These are phyloP conservation scores for Phalanger gymnotis DNA, from an alignment of 2,797 vertebrate genomes.

Conservation along the genomic window DNA sequence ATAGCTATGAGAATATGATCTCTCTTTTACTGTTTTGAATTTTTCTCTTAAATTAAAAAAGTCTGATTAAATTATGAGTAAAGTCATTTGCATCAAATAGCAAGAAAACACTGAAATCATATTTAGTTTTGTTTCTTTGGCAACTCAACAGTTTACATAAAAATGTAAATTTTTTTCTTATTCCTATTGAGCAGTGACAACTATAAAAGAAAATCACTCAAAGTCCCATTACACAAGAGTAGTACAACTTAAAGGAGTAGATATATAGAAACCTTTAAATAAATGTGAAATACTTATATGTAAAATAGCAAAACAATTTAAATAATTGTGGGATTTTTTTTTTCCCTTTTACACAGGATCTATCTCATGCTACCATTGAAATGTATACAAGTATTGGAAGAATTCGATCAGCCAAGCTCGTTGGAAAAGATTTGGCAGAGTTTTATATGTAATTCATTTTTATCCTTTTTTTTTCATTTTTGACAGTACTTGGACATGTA, in stretches of 20 bases:
- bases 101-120: neutral
- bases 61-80: neutral
- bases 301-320: neutral
- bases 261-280: neutral
- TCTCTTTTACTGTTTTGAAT: neutral
- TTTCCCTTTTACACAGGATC: constrained; percentile 87
- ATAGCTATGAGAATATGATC: neutral
- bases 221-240: neutral
- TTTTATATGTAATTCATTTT: constrained; percentile 94
- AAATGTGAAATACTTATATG: neutral
- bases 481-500: neutral
- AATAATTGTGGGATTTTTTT: neutral
- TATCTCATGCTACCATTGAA: constrained; percentile 96
- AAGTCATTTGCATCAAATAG: neutral
- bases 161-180: neutral
- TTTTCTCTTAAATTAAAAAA: neutral
- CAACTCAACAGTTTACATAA: neutral
- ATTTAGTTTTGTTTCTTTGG: neutral
- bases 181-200: neutral
- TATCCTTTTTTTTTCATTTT: constrained; percentile 48
- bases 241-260: neutral
- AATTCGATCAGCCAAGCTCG: constrained; percentile 92
- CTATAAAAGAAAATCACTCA: neutral
- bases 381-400: constrained; percentile 96
- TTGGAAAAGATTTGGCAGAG: constrained; percentile 97